These are phyloP conservation scores for Drosophila kanapiae DNA, from an alignment of 1,140 invertebrate species.

Conservation along the genomic window DNA sequence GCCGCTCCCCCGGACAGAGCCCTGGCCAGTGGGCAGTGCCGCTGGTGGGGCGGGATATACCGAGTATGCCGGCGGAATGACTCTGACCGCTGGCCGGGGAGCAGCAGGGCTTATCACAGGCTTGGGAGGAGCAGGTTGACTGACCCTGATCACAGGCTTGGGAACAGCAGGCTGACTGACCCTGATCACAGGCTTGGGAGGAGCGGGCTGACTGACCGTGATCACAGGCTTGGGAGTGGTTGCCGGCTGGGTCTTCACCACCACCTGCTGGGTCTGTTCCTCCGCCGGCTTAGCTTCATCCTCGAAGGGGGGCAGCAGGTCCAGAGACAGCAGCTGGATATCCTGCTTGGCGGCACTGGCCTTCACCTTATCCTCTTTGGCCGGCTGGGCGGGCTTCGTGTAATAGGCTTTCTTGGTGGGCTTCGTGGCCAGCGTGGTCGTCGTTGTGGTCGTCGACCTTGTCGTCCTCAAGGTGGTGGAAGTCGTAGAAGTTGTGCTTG, in stretches of 20 bases:
- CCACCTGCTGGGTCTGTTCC: constrained; percentile 4
- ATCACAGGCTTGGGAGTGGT: constrained; percentile 14
- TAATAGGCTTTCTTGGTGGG: constrained; percentile 73
- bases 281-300: constrained; percentile 30
- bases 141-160: constrained; percentile 3
- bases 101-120: not conserved
- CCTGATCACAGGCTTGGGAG: constrained; percentile 2
- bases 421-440: constrained; percentile 42
- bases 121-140: not conserved
- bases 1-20: not conserved
- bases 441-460: constrained; percentile 27
- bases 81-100: constrained; percentile 14
- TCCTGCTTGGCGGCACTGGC: constrained; percentile 29
- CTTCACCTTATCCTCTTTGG: constrained; percentile 32
- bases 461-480: constrained; percentile 15
- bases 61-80: constrained; percentile 23
- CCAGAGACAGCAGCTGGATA: constrained; percentile 48
- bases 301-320: constrained; percentile 69
- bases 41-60: constrained; percentile 11
- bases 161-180: not conserved
- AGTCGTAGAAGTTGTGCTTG: constrained; percentile 24
- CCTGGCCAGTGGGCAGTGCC: constrained; percentile 2
- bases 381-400: constrained; percentile 44
- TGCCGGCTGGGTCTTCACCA: constrained; percentile 2
- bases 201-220: not conserved